Evolutionary conservation across 2,797 vertebrate species (phyloP).

Genomic region (Hippopotamyrus pictus): DNA sequence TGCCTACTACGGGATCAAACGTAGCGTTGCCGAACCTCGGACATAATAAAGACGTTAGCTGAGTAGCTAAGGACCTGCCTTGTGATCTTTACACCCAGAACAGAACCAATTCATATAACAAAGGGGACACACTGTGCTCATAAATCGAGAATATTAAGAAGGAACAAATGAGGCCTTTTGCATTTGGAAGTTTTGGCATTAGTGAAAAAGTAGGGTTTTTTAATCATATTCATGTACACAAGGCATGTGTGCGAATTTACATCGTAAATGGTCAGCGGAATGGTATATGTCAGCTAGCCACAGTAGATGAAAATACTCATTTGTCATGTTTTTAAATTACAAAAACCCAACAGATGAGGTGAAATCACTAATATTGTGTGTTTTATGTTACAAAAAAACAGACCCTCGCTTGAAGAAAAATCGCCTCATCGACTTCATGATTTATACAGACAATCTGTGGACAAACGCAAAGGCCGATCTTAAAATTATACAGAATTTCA

Average conservation of each 20-base stretch:
- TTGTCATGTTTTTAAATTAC: not conserved
- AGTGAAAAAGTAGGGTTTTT: not conserved
- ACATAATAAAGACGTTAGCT: not conserved
- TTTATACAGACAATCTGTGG: not conserved
- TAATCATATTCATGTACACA: not conserved
- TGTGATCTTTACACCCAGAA: not conserved
- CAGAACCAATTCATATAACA: not conserved
- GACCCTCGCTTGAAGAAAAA: not conserved
- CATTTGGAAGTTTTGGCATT: not conserved
- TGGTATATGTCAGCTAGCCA: not conserved
- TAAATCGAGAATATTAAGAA: not conserved
- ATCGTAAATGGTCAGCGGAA: not conserved
- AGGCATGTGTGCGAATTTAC: not conserved
- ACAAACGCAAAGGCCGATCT: not conserved
- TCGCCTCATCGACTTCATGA: not conserved
- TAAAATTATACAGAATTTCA: not conserved
- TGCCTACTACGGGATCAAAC: not conserved
- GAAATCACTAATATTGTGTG: not conserved
- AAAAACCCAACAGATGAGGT: not conserved
- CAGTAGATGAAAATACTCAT: not conserved
- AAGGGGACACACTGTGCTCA: not conserved
- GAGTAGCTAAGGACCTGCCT: not conserved
- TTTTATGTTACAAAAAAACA: not conserved
- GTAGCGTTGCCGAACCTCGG: not conserved
- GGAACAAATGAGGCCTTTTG: not conserved